Base-by-base conservation (phyloP, 2,797 vertebrate genomes). In the Tenualosa ilisha region DNA sequence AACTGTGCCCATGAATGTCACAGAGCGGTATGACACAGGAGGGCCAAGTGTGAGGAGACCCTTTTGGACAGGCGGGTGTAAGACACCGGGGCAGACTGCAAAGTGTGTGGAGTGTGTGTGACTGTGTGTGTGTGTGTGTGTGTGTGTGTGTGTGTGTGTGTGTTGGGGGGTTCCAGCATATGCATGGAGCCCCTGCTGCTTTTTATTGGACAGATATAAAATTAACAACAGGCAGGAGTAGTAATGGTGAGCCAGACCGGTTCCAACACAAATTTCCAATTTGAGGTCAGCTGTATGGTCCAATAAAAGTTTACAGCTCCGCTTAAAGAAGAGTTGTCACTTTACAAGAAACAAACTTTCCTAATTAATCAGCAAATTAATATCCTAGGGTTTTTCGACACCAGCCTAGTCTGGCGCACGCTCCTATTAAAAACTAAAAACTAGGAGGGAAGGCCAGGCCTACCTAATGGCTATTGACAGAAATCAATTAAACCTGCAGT, bases 171-270 rank as follows among this genome's bases (percentile, higher is more conserved):
- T 79, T 46, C 17, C 15, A 61, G 90, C 85, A 61, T 91, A 92
- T 91, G 91, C 85, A 88, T 87, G 88, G 91, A 93, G 93, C 91
- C 95, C 94, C 95, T 89, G 90, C 95, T 96, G 94, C 91, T 94
- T 98, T 98, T 98, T 98, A 98, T 97, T 97, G 94, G 96, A 95
- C 95, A 97, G 95, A 97, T 97, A 97, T 98, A 98, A 98, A 98
- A 98, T 98, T 98, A 98, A 97, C 97, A 97, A 94, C 97, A 97
- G 95, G 89, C 91, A 92, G 91, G 88, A 94, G 93, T 94, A 94
- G 91, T 96, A 96, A 97, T 93, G 88, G 92, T 88, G 89, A 93
- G 90, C 95, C 94, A 94, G 93, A 92, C 94, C 89, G 90, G 93
- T 96, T 97, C 95, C 95, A 96, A 96, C 95, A 96, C 96, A 96